These are phyloP conservation scores for Apis laboriosa DNA, from an alignment of 1,140 invertebrate genomes.

Conservation along the genomic window DNA sequence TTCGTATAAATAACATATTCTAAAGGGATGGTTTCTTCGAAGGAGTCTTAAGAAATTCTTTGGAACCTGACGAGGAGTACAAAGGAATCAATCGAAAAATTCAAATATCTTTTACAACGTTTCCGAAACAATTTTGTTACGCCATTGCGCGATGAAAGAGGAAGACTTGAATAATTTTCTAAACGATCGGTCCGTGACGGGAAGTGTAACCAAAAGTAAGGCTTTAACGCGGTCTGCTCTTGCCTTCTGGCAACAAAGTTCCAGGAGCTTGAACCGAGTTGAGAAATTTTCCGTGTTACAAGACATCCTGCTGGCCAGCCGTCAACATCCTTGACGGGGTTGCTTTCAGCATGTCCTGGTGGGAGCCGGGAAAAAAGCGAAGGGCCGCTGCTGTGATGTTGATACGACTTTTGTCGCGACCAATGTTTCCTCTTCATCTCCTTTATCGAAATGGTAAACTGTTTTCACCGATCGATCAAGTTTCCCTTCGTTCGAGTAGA, in stretches of 20 bases:
- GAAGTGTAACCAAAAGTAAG: conserved; percentile 51
- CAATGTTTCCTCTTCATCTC: not conserved
- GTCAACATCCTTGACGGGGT: conserved; percentile 51
- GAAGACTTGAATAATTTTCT: conserved; percentile 6
- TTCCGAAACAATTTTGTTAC: not conserved
- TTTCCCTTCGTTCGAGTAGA: not conserved
- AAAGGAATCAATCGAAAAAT: not conserved
- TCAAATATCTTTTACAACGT: not conserved
- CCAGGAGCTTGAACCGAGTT: conserved; percentile 22
- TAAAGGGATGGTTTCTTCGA: accelerated
- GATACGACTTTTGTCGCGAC: conserved; percentile 26
- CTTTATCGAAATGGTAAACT: not conserved
- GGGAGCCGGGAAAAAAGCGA: conserved; percentile 30
- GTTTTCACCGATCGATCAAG: not conserved
- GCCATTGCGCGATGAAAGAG: conserved; percentile 23
- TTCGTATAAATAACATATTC: accelerated
- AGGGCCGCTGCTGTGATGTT: conserved; percentile 41
- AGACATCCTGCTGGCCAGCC: conserved; percentile 40
- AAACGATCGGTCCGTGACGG: conserved; percentile 35
- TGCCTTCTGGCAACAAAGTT: conserved; percentile 6
- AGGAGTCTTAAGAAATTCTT: accelerated
- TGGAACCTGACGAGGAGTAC: not conserved
- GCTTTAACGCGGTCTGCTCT: conserved; percentile 38
- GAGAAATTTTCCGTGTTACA: conserved; percentile 23
- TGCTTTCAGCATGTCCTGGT: conserved; percentile 33